Base-by-base conservation (phyloP, 2,113 vertebrate species). In the Dolichallabes microphthalmus region DNA sequence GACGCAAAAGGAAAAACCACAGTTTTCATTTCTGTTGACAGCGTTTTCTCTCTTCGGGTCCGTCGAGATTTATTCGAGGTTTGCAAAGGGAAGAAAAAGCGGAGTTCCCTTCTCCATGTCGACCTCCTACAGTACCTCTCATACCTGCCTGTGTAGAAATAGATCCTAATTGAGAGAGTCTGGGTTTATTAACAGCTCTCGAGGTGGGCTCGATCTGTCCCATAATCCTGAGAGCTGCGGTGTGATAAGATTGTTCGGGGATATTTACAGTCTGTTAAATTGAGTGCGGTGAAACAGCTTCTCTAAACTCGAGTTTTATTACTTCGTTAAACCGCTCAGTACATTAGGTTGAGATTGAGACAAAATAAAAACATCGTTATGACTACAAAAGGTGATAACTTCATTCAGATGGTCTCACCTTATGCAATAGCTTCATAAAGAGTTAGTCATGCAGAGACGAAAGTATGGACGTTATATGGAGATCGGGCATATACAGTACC, bases 181-280 rank as follows among this genome's bases (percentile, higher is more conserved):
- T 85, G 30, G 63, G 32, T 78, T 71, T 87, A 85, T 88, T 85
- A 80, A 74, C 73, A 39, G 63, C 89, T 81, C 85, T 81, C 53
- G 73, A 88, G 86, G 88, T 88, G 88, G 82, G 83, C 68, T 75
- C 30, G 14, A 61, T 88, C 84, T 76, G 66, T 52, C 55, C 79
- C 58, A 76, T 89, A 87, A 89, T 88, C 73, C 86, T 85, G 74
- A 86, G 88, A 82, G 86, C 75, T 55, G 50, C 71, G 25, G 64
- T 2, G 64, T 82, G 73, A 89, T 89, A 89, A 82, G 77, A 87
- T 86, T 89, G 87, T 80, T 76, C 52, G 63, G 11, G 32, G 63
- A n/a, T 30, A 13, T 55, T 82, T 53, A 22, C 32, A 20, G 27
- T 17, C 10, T 20, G 11, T 68, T n/a, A 68, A 68, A 82, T 32